Percentiles rank a stretch among this genome's conserved stretches.
phyloP scores from a whole-genome alignment of 1,140 invertebrate species.

The Stegodyphus dumicola region DNA sequence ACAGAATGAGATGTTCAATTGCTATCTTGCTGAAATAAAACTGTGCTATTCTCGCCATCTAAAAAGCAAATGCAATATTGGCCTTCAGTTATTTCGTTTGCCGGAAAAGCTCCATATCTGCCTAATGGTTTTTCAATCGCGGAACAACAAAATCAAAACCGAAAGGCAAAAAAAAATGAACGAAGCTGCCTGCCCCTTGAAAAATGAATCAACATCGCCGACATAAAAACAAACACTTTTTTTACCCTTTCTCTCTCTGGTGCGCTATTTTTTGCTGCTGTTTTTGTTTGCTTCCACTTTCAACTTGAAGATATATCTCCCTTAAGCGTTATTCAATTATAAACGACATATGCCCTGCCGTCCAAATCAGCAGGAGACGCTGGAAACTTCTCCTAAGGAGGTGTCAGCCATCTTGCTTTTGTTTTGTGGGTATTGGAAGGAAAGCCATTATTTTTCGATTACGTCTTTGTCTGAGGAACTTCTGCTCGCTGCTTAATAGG shows the following conservation, averaged over 20 bases:
- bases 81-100: too few relatives aligned
- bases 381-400: neutral
- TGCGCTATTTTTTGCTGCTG: neutral
- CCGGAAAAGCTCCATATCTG: neutral
- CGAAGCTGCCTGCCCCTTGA: neutral
- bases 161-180: slow-evolving; percentile 35
- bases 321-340: slow-evolving; percentile 38
- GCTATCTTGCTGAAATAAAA: too few relatives aligned
- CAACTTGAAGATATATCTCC: slow-evolving; percentile 16
- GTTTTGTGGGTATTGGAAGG: neutral
- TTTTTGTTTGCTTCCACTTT: neutral
- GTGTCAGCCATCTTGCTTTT: slow-evolving; percentile 9
- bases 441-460: slow-evolving; percentile 21
- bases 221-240: too few relatives aligned
- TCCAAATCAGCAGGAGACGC: neutral
- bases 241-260: too few relatives aligned
- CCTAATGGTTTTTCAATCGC: slow-evolving; percentile 43
- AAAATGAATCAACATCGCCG: too few relatives aligned
- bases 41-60: too few relatives aligned
- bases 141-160: slow-evolving; percentile 19
- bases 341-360: slow-evolving; percentile 4
- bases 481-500: neutral
- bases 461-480: neutral
- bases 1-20: too few relatives aligned
- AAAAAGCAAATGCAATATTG: too few relatives aligned